Conservation (phyloP, 1,140 invertebrate genomes). For the Drosophila takahashii region DNA sequence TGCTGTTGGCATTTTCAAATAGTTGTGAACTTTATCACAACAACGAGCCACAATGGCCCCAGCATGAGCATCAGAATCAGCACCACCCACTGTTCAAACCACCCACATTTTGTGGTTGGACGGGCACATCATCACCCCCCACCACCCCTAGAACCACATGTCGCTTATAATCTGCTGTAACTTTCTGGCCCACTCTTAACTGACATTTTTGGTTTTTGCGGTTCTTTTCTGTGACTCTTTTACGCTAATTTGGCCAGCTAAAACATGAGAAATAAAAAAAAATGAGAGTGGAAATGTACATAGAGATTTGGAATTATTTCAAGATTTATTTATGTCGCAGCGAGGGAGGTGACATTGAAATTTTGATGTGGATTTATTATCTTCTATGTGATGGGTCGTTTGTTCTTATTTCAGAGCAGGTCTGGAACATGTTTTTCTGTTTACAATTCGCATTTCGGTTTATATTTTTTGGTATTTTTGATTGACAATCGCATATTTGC, state of each 20-base stretch:
- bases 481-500: constrained; percentile 56
- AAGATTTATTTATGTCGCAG: constrained; percentile 56
- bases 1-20: constrained; percentile 71
- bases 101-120: constrained; percentile 56
- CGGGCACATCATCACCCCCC: neutral
- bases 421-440: constrained; percentile 39
- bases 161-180: constrained; percentile 73
- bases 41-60: constrained; percentile 27
- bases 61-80: constrained; percentile 11
- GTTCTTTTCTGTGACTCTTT: constrained; percentile 25
- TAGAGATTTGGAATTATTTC: constrained; percentile 16
- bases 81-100: neutral
- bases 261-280: neutral
- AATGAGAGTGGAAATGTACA: neutral
- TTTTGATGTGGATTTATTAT: constrained; percentile 42
- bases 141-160: constrained; percentile 53
- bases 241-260: constrained; percentile 26
- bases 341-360: constrained; percentile 44
- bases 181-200: constrained; percentile 55
- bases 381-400: constrained; percentile 17
- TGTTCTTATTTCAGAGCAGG: constrained; percentile 19
- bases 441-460: constrained; percentile 45
- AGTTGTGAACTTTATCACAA: constrained; percentile 74
- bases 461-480: constrained; percentile 41
- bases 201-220: constrained; percentile 60